Base-by-base conservation (phyloP, 2,113 vertebrate genomes). In the Regulus satrapa region DNA sequence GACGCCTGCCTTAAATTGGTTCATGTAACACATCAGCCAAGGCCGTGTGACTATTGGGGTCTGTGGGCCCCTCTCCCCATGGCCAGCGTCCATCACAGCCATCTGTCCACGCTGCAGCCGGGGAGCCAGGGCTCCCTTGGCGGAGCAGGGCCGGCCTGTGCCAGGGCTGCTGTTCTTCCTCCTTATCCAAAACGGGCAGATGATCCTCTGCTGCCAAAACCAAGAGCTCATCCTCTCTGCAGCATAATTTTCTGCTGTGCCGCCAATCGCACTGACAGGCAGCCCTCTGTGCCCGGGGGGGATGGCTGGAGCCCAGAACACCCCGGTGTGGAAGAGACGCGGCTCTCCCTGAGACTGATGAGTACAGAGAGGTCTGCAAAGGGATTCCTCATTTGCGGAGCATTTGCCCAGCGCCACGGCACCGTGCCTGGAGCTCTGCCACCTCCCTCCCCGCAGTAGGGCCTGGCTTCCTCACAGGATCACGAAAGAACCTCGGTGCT, bases 91-190 rank as follows among this genome's bases (percentile, higher is more conserved):
- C 8, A 0, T 12, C 34, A 69, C 2, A 3, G 48, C 79, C 88
- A 89, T 89, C 88, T 89, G 88, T 76, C 63, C 48, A 13, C 1
- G 0, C 71, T 28, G 41, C 71, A 76, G 71, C n/a, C 21, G 0
- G 31, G 62, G 66, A 88, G 75, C 76, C 80, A 61, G 76, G 72
- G 78, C 66, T 62, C 80, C 92, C 80, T 78, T 18, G 3, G 81
- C 6, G 0, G 69, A 89, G 29, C 11, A 6, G 49, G 46, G 56
- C 36, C 0, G 1, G 69, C 43, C 59, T 12, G 23, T 86, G 91
- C 92, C 94, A 91, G 72, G 61, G 64, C 73, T 93, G 95, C 89
- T 87, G 77, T 87, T 92, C 59, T 59, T 94, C 31, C 74, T 93
- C 72, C 76, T 77, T 38, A 69, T 80, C 88, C 83, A 86, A 48